phyloP scores from a whole-genome alignment of 2,797 vertebrate species.

The Enteromius radiatus region DNA sequence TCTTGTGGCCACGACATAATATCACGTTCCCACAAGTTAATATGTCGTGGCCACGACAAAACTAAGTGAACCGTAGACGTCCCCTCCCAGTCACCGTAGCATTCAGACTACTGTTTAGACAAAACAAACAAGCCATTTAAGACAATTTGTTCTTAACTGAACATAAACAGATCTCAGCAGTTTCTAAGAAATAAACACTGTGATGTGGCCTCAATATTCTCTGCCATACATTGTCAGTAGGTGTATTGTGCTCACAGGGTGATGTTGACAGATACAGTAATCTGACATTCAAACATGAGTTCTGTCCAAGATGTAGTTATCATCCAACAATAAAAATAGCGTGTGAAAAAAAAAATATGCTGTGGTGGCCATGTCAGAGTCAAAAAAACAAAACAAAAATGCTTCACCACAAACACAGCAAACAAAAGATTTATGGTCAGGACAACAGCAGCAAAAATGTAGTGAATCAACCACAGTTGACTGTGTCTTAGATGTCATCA shows the following conservation, averaged over 20 bases:
- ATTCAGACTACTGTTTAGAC: neutral
- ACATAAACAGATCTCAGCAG: neutral
- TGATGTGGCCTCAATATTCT: neutral
- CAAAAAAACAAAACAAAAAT: neutral
- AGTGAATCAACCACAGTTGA: neutral
- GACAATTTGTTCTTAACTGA: neutral
- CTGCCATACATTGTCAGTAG: neutral
- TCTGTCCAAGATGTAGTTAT: neutral
- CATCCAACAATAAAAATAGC: neutral
- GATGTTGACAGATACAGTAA: constrained; percentile 14
- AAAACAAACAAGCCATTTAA: neutral
- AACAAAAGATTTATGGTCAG: neutral
- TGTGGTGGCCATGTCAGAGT: neutral
- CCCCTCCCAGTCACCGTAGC: too few relatives aligned
- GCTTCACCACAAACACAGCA: neutral
- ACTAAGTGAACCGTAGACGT: too few relatives aligned
- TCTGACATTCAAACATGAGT: neutral
- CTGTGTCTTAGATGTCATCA: constrained; percentile 6
- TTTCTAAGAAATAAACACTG: neutral
- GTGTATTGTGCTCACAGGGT: neutral
- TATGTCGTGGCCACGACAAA: too few relatives aligned
- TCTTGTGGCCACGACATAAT: too few relatives aligned
- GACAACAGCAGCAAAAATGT: neutral
- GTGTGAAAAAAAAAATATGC: neutral
- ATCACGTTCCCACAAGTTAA: too few relatives aligned